Evolutionary conservation across 1,140 invertebrate species (phyloP).

Genomic region (Thaumatotibia leucotreta): DNA sequence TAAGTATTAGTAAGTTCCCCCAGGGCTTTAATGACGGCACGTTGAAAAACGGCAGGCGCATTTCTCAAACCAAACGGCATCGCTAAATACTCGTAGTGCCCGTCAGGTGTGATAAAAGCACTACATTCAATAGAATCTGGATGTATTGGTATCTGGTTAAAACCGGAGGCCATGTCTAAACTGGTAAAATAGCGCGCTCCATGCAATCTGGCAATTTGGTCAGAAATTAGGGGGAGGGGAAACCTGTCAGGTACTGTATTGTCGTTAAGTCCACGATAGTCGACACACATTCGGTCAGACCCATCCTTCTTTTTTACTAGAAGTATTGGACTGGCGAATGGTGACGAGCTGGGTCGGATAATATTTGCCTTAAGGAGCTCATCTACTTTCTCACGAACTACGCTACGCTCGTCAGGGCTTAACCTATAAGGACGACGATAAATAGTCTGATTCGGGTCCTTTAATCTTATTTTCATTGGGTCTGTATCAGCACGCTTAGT

Average conservation of each 20-base stretch:
- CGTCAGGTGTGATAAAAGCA: slow-evolving; percentile 30
- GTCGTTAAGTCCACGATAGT: slow-evolving; percentile 66
- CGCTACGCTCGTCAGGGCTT: neutral
- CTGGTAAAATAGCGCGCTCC: slow-evolving; percentile 25
- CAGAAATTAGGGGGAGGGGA: slow-evolving; percentile 73
- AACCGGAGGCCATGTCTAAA: slow-evolving; percentile 64
- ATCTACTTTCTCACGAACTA: neutral
- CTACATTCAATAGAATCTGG: slow-evolving; percentile 10
- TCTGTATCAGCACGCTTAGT: neutral
- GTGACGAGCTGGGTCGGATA: slow-evolving; percentile 20
- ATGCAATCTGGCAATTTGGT: slow-evolving; percentile 50
- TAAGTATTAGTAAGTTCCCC: no score
- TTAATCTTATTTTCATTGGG: neutral
- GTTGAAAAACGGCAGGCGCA: slow-evolving; percentile 12
- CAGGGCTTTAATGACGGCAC: neutral
- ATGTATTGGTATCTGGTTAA: slow-evolving; percentile 67
- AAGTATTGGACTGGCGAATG: slow-evolving; percentile 27
- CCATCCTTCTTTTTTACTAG: slow-evolving; percentile 29
- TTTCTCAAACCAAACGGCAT: slow-evolving; percentile 36
- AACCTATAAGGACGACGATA: neutral
- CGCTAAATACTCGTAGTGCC: slow-evolving; percentile 32
- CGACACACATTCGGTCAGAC: slow-evolving; percentile 29
- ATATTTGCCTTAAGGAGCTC: no score
- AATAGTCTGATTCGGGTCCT: neutral
- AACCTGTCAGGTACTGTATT: slow-evolving; percentile 58